Evolutionary conservation across 53 echinoderm and acorn worm genomes (phyloP).

Genomic region (Holothuria leucospilota): DNA sequence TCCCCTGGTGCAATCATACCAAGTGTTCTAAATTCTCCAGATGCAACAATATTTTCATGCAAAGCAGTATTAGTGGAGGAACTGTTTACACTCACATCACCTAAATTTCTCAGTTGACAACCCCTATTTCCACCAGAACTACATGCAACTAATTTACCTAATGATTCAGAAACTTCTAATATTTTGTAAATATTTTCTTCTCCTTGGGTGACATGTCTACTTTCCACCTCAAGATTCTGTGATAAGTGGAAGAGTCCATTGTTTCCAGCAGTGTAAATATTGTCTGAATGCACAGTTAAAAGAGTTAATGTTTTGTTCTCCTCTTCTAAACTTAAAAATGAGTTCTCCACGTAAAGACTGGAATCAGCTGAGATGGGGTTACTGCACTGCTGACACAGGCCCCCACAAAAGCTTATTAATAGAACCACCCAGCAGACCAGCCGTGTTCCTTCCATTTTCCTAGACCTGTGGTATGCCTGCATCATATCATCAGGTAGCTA

Average conservation of each 20-base stretch:
- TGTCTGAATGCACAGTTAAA: conserved; percentile 6
- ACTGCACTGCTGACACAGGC: neutral
- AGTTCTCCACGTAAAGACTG: neutral
- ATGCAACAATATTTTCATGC: neutral
- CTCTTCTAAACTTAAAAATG: neutral
- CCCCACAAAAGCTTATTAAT: no score
- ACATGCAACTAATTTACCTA: neutral
- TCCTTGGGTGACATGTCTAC: neutral
- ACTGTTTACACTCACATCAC: neutral
- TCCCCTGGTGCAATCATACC: no score
- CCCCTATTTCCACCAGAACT: neutral
- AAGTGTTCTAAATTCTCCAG: neutral
- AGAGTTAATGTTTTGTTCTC: neutral
- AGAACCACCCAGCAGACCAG: no score
- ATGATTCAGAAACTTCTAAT: conserved; percentile 2
- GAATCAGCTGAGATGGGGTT: neutral
- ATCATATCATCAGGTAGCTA: no score
- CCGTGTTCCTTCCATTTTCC: no score
- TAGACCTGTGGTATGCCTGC: no score
- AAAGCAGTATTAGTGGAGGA: neutral
- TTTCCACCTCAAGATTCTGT: neutral
- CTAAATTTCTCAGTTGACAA: neutral
- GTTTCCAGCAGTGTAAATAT: conserved; percentile 1
- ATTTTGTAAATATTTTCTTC: conserved; percentile 10
- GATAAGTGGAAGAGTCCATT: conserved; percentile 26